Evolutionary conservation across 2,888 invertebrate genomes (phyloP).

Genomic region (Gastrophysa polygoni): DNA sequence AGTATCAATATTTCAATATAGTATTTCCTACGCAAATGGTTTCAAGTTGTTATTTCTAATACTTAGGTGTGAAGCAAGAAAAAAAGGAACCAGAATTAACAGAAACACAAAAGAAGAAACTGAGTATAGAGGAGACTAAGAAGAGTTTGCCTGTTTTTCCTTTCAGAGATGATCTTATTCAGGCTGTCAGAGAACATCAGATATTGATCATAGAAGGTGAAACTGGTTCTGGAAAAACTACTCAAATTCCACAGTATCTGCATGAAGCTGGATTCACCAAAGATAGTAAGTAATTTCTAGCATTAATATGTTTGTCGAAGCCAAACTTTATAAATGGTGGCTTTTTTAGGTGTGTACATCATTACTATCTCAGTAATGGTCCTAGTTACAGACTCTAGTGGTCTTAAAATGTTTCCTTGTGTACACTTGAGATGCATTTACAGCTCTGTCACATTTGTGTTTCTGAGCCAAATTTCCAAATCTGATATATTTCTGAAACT

Average conservation of each 20-base stretch:
- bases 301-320: no score
- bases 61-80: slow-evolving; percentile 25
- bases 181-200: slow-evolving; percentile 89
- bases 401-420: no score
- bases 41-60: slow-evolving; percentile 3
- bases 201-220: slow-evolving; percentile 96
- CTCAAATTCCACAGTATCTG: slow-evolving; percentile 97
- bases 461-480: no score
- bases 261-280: slow-evolving; percentile 90
- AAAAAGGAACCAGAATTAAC: slow-evolving; percentile 67
- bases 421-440: no score
- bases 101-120: slow-evolving; percentile 72
- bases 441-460: no score
- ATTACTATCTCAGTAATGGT: no score
- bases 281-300: slow-evolving; percentile 64
- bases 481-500: no score
- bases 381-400: no score
- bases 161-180: slow-evolving; percentile 85
- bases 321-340: no score
- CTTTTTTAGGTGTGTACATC: no score
- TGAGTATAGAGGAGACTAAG: slow-evolving; percentile 90
- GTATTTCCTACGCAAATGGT: no score
- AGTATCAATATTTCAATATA: no score
- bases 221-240: slow-evolving; percentile 98
- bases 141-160: slow-evolving; percentile 93